Conservation (phyloP, 2,888 invertebrate species). For the Lasioglossum vierecki region DNA sequence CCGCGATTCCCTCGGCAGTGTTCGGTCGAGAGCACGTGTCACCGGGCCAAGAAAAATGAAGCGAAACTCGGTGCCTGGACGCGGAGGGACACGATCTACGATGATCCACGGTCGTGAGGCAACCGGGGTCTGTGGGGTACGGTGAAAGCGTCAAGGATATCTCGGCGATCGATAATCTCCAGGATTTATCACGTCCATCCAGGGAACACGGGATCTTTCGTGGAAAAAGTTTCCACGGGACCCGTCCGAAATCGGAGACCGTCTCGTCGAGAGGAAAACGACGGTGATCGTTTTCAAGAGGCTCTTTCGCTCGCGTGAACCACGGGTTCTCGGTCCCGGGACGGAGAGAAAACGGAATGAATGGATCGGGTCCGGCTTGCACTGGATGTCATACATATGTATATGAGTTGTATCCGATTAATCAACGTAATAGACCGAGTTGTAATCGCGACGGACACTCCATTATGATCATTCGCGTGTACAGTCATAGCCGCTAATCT, state of each 20-base stretch:
- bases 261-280: neutral
- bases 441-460: conserved; percentile 77
- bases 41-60: neutral
- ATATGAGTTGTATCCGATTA: conserved; percentile 77
- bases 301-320: neutral
- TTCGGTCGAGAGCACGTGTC: conserved; percentile 3
- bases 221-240: conserved; percentile 16
- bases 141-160: conserved; percentile 46
- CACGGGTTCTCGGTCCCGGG: neutral
- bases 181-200: conserved; percentile 49
- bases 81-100: conserved; percentile 19
- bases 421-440: conserved; percentile 77
- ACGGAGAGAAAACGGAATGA: conserved; percentile 47
- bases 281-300: neutral
- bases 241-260: neutral
- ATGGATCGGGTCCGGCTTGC: conserved; percentile 45
- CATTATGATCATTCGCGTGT: conserved; percentile 77
- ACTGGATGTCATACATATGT: conserved; percentile 76
- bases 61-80: neutral
- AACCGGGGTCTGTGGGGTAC: neutral
- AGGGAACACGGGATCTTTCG: conserved; percentile 11
- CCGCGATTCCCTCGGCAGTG: neutral
- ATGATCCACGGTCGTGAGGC: conserved; percentile 17
- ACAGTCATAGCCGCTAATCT: conserved; percentile 75
- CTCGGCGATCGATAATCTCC: conserved; percentile 44